phyloP scores from a whole-genome alignment of 2,888 invertebrate species.

The Hetaerina titia region DNA sequence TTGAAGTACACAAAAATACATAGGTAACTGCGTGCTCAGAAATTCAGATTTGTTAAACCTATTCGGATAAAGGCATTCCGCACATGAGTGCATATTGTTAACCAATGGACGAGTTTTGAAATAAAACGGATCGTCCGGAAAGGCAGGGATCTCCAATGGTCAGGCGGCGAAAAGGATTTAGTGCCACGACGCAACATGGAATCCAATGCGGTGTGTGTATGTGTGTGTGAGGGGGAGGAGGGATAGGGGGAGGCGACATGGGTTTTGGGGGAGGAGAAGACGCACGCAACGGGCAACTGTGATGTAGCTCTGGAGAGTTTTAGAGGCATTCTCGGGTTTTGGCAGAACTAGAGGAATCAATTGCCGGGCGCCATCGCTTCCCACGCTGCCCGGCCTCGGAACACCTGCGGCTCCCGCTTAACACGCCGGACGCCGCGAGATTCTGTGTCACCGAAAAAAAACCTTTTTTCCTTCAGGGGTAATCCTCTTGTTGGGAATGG shows the following conservation, averaged over 20 bases:
- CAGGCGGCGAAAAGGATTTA: background rate
- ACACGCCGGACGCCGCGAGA: background rate
- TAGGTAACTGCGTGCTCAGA: background rate
- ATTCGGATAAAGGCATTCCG: background rate
- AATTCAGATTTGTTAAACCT: background rate
- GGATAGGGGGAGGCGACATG: background rate
- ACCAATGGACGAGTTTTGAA: background rate
- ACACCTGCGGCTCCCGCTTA: conserved; percentile 27
- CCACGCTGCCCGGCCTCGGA: background rate
- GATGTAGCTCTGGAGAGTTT: background rate
- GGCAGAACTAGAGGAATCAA: conserved; percentile 31
- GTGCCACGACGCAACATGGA: conserved; percentile 6
- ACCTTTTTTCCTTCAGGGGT: background rate
- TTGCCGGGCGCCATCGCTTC: conserved; percentile 12
- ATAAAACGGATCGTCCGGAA: conserved; percentile 27
- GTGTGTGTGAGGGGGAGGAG: background rate
- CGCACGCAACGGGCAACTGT: background rate
- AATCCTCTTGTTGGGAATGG: background rate
- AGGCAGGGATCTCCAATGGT: background rate
- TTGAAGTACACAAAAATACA: background rate
- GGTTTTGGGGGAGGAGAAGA: background rate
- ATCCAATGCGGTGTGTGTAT: background rate
- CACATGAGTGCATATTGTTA: background rate
- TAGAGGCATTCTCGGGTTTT: background rate
- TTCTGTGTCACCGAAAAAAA: background rate